phyloP scores from a whole-genome alignment of 2,113 vertebrate species.

The Coptodon bakossiorum region DNA sequence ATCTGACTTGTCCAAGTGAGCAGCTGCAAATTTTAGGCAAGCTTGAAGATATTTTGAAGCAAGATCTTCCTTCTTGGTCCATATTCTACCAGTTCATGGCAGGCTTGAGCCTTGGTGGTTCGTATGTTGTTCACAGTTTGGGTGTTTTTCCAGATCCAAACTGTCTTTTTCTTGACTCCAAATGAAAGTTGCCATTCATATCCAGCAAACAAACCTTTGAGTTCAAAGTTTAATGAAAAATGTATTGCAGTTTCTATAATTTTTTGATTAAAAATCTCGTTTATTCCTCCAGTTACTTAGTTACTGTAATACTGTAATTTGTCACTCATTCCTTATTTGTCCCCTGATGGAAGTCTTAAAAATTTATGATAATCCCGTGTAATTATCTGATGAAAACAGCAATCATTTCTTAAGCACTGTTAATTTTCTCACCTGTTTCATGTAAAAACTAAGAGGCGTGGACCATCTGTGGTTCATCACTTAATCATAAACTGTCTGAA shows the following conservation, averaged over 20 bases:
- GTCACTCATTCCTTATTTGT: neutral
- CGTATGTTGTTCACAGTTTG: neutral
- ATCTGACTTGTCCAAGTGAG: neutral
- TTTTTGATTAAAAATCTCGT: neutral
- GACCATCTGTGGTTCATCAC: slow-evolving; percentile 7
- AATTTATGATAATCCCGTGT: neutral
- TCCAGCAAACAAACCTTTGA: neutral
- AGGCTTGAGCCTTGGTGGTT: neutral
- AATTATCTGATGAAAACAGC: neutral
- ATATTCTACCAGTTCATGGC: neutral
- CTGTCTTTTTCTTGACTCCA: neutral
- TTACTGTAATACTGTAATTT: neutral
- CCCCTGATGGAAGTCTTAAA: neutral
- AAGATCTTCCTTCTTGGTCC: neutral
- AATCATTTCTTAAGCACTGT: neutral
- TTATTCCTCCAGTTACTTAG: neutral
- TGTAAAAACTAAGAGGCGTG: neutral
- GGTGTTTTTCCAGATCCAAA: neutral
- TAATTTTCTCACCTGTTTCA: neutral
- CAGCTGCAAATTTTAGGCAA: neutral
- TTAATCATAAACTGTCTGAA: neutral
- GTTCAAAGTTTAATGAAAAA: neutral
- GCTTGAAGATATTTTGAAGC: neutral
- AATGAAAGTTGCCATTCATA: neutral
- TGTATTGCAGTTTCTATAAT: neutral